Conservation (phyloP, 1,140 invertebrate genomes). For the Arion vulgaris region DNA sequence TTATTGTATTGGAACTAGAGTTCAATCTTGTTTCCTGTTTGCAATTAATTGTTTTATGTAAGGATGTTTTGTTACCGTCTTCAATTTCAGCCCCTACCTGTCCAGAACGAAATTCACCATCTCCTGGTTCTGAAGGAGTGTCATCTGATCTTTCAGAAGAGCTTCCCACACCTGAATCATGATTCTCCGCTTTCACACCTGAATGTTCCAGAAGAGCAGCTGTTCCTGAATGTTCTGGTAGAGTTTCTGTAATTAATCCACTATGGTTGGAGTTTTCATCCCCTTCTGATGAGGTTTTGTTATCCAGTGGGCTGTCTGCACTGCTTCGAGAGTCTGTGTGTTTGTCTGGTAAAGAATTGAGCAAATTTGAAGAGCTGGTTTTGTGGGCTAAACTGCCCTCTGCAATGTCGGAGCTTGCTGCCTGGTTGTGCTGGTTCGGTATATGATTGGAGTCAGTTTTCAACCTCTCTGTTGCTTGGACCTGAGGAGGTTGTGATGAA, state of each 20-base stretch:
- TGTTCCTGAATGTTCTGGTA: conserved; percentile 56
- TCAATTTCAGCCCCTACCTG: conserved; percentile 12
- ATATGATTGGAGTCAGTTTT: not conserved
- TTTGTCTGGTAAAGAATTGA: conserved; percentile 44
- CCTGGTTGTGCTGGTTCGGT: conserved; percentile 28
- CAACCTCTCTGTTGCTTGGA: not conserved
- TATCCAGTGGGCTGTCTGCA: conserved; percentile 53
- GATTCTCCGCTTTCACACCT: conserved; percentile 56
- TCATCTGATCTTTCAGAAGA: conserved; percentile 67
- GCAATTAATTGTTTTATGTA: not conserved
- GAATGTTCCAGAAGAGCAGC: conserved; percentile 45
- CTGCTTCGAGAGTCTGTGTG: conserved; percentile 26
- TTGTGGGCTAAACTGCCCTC: not conserved
- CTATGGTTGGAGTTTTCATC: conserved; percentile 60
- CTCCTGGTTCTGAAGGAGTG: conserved; percentile 65
- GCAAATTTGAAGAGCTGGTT: conserved; percentile 36
- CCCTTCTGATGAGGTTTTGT: conserved; percentile 47
- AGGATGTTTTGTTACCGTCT: conserved; percentile 2
- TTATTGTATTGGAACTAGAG: conserved; percentile 13
- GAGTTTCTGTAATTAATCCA: conserved; percentile 51
- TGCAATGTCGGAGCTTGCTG: conserved; percentile 29
- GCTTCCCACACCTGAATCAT: conserved; percentile 67
- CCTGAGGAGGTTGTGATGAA: not conserved
- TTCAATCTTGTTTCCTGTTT: conserved; percentile 15
- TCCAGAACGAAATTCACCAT: conserved; percentile 52